Conservation (phyloP, 2,888 invertebrate species). For the Thelaira solivaga region DNA sequence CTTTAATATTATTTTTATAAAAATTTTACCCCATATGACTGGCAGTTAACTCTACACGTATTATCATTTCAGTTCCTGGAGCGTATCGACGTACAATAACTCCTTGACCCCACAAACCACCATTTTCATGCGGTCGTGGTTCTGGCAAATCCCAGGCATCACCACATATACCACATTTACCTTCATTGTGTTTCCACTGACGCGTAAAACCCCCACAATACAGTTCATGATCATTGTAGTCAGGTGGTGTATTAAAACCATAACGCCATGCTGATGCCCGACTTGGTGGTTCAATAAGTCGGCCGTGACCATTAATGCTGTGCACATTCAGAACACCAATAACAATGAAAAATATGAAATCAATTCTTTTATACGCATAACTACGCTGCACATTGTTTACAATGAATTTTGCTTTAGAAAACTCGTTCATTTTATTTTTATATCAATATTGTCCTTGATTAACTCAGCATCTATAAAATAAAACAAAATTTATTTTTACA, state of each 20-base stretch:
- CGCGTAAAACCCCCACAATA: slow-evolving; percentile 92
- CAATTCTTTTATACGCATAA: slow-evolving; percentile 7
- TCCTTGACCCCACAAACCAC: slow-evolving; percentile 89
- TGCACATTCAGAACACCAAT: slow-evolving; percentile 36
- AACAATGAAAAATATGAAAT: slow-evolving; percentile 19
- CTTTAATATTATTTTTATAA: neutral
- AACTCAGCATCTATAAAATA: slow-evolving; percentile 39
- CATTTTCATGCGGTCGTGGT: slow-evolving; percentile 88
- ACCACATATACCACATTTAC: slow-evolving; percentile 92
- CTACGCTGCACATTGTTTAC: neutral
- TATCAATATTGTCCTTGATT: slow-evolving; percentile 6
- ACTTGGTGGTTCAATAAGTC: slow-evolving; percentile 87
- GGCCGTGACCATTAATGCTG: slow-evolving; percentile 72
- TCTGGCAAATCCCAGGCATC: slow-evolving; percentile 86
- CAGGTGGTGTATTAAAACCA: slow-evolving; percentile 91
- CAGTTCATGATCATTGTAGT: slow-evolving; percentile 92
- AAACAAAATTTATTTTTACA: neutral
- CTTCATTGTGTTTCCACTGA: slow-evolving; percentile 88
- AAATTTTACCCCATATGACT: slow-evolving; percentile 84
- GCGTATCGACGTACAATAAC: slow-evolving; percentile 88
- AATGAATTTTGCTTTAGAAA: slow-evolving; percentile 3
- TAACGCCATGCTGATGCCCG: slow-evolving; percentile 92
- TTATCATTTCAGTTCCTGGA: slow-evolving; percentile 82
- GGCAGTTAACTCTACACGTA: slow-evolving; percentile 91
- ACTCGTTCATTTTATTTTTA: slow-evolving; percentile 34